Conservation (phyloP, 2,888 invertebrate genomes). For the Papilio elwesi region DNA sequence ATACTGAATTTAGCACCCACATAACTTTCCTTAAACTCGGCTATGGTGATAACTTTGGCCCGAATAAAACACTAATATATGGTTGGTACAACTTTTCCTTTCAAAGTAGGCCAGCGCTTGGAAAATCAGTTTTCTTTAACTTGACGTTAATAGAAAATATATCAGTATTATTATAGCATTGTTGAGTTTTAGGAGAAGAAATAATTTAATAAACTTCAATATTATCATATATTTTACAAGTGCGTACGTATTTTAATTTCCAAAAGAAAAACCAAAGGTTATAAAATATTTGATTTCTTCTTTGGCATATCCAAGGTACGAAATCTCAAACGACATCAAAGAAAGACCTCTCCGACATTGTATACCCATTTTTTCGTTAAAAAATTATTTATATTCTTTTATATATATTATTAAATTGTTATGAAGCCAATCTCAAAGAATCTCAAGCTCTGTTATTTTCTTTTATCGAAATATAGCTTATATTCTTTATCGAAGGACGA, state of each 20-base stretch:
- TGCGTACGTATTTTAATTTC: no score
- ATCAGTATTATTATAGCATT: no score
- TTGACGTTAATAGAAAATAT: neutral
- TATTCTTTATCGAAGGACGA: neutral
- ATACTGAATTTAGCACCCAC: slow-evolving; percentile 29
- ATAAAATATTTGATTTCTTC: neutral
- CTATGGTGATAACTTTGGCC: slow-evolving; percentile 14
- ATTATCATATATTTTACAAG: neutral
- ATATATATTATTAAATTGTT: neutral
- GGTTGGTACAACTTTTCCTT: slow-evolving; percentile 2
- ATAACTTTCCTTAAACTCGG: slow-evolving; percentile 26
- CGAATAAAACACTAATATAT: slow-evolving; percentile 20
- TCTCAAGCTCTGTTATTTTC: neutral
- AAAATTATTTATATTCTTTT: neutral
- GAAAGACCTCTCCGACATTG: neutral
- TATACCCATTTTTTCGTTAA: no score
- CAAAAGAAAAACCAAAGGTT: no score
- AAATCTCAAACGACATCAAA: neutral
- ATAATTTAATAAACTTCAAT: neutral
- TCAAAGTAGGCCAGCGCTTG: neutral
- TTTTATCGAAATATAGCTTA: slow-evolving; percentile 1
- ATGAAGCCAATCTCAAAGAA: neutral
- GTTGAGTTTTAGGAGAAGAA: no score
- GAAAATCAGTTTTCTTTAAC: neutral
- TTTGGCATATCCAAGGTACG: neutral